phyloP scores from a whole-genome alignment of 2,797 vertebrate species.

The Momotus momota region DNA sequence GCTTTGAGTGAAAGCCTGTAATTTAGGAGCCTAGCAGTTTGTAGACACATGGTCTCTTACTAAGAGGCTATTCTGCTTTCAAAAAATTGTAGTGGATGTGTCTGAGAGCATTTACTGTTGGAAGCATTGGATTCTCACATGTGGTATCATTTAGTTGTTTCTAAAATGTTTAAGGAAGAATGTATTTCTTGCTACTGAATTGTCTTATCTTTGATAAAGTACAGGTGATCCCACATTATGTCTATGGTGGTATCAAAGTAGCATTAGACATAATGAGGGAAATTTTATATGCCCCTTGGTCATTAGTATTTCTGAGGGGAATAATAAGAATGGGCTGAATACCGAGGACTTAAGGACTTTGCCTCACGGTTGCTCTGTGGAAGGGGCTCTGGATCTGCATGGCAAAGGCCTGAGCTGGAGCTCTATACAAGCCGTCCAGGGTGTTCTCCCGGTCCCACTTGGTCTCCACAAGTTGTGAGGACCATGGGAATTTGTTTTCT shows the following conservation, averaged over 20 bases:
- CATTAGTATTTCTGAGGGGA: background rate
- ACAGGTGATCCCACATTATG: background rate
- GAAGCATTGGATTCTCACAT: background rate
- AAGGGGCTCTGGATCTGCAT: background rate
- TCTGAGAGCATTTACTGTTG: background rate
- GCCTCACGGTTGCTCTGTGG: background rate
- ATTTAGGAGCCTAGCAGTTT: conserved; percentile 65
- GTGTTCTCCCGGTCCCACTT: background rate
- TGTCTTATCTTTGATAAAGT: background rate
- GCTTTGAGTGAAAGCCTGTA: conserved; percentile 5
- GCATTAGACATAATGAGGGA: background rate
- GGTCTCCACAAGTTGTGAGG: rapidly evolving
- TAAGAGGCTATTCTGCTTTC: conserved; percentile 5
- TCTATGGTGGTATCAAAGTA: background rate
- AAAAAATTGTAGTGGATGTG: background rate
- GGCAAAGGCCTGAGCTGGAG: background rate
- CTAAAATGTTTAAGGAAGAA: background rate
- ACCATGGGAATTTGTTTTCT: background rate
- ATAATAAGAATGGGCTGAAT: background rate
- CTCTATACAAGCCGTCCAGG: background rate
- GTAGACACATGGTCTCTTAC: conserved; percentile 21
- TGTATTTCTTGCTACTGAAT: background rate
- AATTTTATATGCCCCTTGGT: background rate
- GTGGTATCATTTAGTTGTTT: background rate
- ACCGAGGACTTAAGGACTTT: background rate